Percentiles rank a stretch among this genome's conserved stretches.
Evolutionary conservation across 2,888 invertebrate species (phyloP).

Genomic region (Neoascia interrupta): DNA sequence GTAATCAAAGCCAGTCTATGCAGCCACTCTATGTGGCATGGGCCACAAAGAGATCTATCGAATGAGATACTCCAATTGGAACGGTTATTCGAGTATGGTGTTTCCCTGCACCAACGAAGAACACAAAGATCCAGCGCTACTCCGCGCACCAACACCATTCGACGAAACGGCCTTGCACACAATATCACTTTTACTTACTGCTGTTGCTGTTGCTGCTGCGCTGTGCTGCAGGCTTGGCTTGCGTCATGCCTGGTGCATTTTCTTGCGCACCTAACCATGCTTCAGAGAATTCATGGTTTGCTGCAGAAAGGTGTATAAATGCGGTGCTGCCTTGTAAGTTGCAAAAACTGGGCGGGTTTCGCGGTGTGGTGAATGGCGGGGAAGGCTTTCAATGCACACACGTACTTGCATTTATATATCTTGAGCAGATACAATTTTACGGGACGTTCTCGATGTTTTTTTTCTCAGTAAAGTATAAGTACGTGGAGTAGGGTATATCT

Average conservation of each 20-base stretch:
- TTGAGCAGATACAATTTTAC: slow-evolving; percentile 37
- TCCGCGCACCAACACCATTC: slow-evolving; percentile 45
- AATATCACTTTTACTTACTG: slow-evolving; percentile 71
- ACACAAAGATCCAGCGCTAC: no score
- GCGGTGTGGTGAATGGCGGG: slow-evolving; percentile 2
- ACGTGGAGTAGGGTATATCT: slow-evolving; percentile 29
- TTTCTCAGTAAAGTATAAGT: no score
- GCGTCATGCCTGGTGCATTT: slow-evolving; percentile 70
- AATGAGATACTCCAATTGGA: slow-evolving; percentile 60
- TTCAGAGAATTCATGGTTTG: slow-evolving; percentile 55
- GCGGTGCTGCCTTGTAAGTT: slow-evolving; percentile 21
- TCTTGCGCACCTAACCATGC: slow-evolving; percentile 70
- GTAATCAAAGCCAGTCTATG: slow-evolving; percentile 27
- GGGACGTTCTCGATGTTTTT: slow-evolving; percentile 54
- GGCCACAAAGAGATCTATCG: slow-evolving; percentile 53
- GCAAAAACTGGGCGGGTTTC: slow-evolving; percentile 24
- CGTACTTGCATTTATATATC: background rate
- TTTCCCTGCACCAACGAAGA: slow-evolving; percentile 2
- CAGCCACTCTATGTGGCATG: no score
- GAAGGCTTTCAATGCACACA: slow-evolving; percentile 5
- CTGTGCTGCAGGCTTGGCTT: slow-evolving; percentile 33
- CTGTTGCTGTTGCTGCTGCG: slow-evolving; percentile 41
- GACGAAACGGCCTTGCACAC: slow-evolving; percentile 71
- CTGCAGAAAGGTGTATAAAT: background rate
- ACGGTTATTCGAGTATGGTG: slow-evolving; percentile 58